A percentile compares a stretch with the other conserved stretches of the same genome.
Evolutionary conservation across 2,888 invertebrate species (phyloP).

Genomic region (Charanyca ferruginea): DNA sequence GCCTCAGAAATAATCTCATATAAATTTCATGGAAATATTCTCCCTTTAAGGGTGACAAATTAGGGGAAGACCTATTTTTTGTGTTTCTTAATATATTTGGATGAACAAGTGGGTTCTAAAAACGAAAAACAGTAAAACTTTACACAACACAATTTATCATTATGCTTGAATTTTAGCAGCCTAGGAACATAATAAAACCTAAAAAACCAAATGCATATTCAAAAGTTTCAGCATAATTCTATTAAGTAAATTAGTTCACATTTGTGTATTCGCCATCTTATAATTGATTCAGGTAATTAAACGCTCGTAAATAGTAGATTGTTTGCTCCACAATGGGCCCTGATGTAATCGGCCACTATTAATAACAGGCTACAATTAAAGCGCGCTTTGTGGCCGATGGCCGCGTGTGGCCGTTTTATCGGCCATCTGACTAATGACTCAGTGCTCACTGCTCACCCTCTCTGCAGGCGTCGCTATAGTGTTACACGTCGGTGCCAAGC

Average conservation of each 20-base stretch:
- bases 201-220: neutral
- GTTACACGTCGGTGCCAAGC: conserved; percentile 15
- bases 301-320: conserved; percentile 55
- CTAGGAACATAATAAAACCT: neutral
- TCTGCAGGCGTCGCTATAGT: conserved; percentile 15
- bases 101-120: no score
- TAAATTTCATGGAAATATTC: no score
- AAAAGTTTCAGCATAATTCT: neutral
- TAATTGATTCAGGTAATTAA: conserved; percentile 59
- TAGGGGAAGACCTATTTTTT: no score
- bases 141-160: no score
- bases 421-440: conserved; percentile 64
- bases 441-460: conserved; percentile 45
- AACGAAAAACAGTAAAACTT: no score
- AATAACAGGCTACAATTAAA: conserved; percentile 68
- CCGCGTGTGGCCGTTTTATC: conserved; percentile 67
- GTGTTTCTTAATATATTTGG: no score
- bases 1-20: no score
- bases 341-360: conserved; percentile 67
- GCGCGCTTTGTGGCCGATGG: conserved; percentile 65
- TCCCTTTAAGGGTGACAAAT: no score
- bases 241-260: conserved; percentile 12
- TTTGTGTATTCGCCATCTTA: conserved; percentile 16
- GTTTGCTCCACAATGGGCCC: conserved; percentile 51
- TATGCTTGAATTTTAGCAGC: no score